Conservation (phyloP, 37 sponge, comb jelly and placozoan species). For the Ianthella basta region DNA sequence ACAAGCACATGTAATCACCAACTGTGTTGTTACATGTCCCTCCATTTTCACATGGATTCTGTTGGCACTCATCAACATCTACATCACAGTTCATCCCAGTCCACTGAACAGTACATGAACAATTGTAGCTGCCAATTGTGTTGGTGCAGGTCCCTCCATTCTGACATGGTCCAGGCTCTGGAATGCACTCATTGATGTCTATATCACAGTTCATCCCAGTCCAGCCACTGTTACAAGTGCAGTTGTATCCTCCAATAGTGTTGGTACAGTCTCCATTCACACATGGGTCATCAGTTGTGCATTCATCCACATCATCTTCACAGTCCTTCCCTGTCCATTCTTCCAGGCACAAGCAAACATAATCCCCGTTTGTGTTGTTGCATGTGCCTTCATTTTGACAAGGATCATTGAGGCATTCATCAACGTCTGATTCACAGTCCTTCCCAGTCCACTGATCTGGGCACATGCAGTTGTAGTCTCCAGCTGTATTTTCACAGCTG, state of each 20-base stretch:
- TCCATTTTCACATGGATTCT: conserved; percentile 57
- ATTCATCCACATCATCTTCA: no score
- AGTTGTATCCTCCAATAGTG: no score
- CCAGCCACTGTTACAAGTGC: no score
- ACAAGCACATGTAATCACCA: conserved; percentile 18
- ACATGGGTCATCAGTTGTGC: no score
- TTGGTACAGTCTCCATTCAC: no score
- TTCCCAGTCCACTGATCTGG: not conserved
- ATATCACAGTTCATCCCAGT: conserved; percentile 14
- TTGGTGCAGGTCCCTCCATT: not conserved
- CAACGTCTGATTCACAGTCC: conserved; percentile 6
- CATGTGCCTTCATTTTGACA: conserved; percentile 9
- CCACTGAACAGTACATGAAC: conserved; percentile 44
- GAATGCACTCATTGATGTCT: conserved; percentile 1
- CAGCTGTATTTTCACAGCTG: not conserved
- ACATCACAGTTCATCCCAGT: conserved; percentile 49
- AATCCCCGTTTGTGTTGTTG: no score
- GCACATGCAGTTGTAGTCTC: not conserved
- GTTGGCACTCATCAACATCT: conserved; percentile 62
- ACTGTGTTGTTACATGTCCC: conserved; percentile 43
- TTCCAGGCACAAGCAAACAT: not conserved
- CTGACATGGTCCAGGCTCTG: not conserved
- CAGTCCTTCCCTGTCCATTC: no score
- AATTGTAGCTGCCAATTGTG: not conserved
- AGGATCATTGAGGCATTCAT: not conserved